Evolutionary conservation across 2,797 vertebrate genomes (phyloP).

Genomic region (Miopithecus talapoin): DNA sequence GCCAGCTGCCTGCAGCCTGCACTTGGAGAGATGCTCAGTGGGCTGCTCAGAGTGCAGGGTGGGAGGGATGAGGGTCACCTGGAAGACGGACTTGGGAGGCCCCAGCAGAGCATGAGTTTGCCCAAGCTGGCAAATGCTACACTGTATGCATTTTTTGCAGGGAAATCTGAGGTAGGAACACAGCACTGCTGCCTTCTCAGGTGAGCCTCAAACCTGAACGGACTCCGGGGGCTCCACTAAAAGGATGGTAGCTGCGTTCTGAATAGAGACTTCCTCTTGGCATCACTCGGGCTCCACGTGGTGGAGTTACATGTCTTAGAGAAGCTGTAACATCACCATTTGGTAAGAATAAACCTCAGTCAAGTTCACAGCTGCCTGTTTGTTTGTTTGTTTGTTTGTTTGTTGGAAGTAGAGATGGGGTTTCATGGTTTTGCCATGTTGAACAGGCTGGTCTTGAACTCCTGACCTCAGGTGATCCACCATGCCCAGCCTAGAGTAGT

Average conservation of each 20-base stretch:
- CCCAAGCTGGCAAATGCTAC: background rate
- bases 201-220: background rate
- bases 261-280: background rate
- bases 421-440: background rate
- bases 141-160: background rate
- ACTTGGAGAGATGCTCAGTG: no score
- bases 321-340: no score
- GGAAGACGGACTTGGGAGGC: no score
- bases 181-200: background rate
- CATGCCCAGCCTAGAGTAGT: background rate
- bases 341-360: background rate
- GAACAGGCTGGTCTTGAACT: background rate
- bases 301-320: no score
- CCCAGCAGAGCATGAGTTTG: no score
- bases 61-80: background rate
- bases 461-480: background rate
- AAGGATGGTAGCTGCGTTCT: background rate
- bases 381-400: background rate
- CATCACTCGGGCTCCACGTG: background rate
- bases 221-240: background rate
- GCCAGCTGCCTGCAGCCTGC: no score
- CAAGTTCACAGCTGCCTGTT: background rate
- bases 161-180: background rate
- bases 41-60: background rate
- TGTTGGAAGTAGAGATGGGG: background rate